Base-by-base conservation (phyloP, 2,797 vertebrate genomes). In the Pristis pectinata region DNA sequence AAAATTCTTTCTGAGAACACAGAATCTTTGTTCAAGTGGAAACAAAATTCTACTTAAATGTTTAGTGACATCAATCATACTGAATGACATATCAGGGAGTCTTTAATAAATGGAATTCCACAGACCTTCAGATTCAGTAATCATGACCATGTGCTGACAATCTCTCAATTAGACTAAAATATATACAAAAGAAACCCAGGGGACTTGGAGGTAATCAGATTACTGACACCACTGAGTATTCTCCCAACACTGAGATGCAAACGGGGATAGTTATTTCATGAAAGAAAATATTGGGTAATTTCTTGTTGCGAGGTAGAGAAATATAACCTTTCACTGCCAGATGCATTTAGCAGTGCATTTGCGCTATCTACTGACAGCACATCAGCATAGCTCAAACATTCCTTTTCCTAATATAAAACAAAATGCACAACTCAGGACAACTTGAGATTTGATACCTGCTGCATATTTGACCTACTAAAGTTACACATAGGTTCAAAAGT, bases 1-100 rank as follows among this genome's bases (percentile, higher is more conserved):
- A 56, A 91, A 76, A 53, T 15, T 74, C 34, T 7, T 72, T 59
- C 64, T 94, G 92, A 27, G 72, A 94, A 76, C 67, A 94, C 44
- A 94, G 67, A 76, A 76, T 76, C 72, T 94, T 94, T 94, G 70
- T 94, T 72, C 49, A 34, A 76, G 72, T 34, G 72, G 92, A 74
- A 53, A 53, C 92, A 94, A 76, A 94, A 94, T 94, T 72, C 72
- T 76, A 17, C 3, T 13, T 44, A 76, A 56, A 94, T n/a, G 72
- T 34, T 72, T 94, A 19, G 30, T 30, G 30, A 56, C 70, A 94
- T 74, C 92, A 72, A 76, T 94, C 92, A 94, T 94, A 76, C n/a
- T 72, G 92, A 94, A 76, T 76, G 92, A 15, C 67, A 34, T 49
- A 6, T 49, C 8, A 17, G 44, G 70, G 41, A 94, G 30, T 17